These are phyloP conservation scores for Ceyx margarethae DNA, from an alignment of 2,113 vertebrate genomes.

Conservation along the genomic window DNA sequence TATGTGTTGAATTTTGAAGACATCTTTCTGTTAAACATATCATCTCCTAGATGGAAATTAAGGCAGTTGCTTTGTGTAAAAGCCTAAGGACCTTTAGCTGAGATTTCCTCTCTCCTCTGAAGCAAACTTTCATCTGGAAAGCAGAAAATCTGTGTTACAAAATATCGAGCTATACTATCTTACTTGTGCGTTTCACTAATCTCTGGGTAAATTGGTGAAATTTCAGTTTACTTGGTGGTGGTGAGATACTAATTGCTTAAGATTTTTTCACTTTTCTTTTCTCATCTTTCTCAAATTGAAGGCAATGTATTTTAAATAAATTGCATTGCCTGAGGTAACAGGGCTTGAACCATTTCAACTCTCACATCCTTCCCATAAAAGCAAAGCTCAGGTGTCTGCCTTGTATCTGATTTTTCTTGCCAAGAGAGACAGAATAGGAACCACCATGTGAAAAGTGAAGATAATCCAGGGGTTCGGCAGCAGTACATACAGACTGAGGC, in stretches of 20 bases:
- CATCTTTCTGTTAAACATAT: neutral
- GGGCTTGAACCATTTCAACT: neutral
- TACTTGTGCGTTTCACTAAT: neutral
- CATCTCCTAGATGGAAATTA: neutral
- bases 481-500: neutral
- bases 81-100: conserved; percentile 9
- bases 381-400: neutral
- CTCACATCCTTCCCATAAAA: neutral
- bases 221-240: neutral
- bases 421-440: neutral
- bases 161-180: neutral
- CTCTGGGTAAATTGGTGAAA: neutral
- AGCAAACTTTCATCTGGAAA: neutral
- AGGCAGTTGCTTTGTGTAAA: neutral
- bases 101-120: neutral
- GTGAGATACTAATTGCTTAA: neutral
- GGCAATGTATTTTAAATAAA: neutral
- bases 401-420: neutral
- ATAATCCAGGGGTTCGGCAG: neutral
- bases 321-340: neutral
- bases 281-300: neutral
- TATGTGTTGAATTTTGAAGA: neutral
- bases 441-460: neutral
- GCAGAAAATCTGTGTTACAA: neutral
- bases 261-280: neutral